Percentiles rank a stretch among this genome's conserved stretches.
These are phyloP conservation scores for Yasuhikotakia modesta DNA, from an alignment of 2,797 vertebrate species.

Conservation along the genomic window DNA sequence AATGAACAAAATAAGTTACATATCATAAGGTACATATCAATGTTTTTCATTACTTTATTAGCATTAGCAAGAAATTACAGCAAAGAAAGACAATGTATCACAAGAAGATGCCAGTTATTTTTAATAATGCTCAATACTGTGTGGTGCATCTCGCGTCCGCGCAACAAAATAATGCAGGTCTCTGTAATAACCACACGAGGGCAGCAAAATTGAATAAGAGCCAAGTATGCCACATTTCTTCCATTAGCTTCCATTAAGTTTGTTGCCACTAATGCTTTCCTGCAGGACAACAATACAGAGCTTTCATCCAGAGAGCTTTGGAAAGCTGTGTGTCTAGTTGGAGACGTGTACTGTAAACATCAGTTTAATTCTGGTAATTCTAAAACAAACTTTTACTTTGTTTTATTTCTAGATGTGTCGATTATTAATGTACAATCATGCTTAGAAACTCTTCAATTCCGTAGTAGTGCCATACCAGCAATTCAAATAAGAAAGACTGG, in stretches of 20 bases:
- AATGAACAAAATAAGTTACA: too few species aligned
- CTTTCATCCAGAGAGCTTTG: not conserved
- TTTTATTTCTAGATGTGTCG: not conserved
- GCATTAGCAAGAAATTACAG: too few species aligned
- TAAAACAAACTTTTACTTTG: not conserved
- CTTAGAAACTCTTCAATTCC: too few species aligned
- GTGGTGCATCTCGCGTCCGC: not conserved
- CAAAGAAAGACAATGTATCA: too few species aligned
- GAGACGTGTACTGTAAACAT: not conserved
- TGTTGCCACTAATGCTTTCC: not conserved
- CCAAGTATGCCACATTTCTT: not conserved
- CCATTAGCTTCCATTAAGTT: not conserved
- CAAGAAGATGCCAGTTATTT: too few species aligned
- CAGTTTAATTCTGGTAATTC: not conserved
- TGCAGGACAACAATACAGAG: not conserved
- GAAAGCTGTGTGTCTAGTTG: too few species aligned
- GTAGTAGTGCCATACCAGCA: too few species aligned
- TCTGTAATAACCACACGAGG: constrained; percentile 10
- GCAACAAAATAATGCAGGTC: not conserved
- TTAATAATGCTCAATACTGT: not conserved
- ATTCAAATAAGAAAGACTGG: not conserved
- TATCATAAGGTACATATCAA: too few species aligned
- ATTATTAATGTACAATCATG: not conserved
- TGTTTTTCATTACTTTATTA: too few species aligned
- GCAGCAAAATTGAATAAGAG: constrained; percentile 1